phyloP scores from a whole-genome alignment of 2,113 vertebrate species.

The Regulus satrapa region DNA sequence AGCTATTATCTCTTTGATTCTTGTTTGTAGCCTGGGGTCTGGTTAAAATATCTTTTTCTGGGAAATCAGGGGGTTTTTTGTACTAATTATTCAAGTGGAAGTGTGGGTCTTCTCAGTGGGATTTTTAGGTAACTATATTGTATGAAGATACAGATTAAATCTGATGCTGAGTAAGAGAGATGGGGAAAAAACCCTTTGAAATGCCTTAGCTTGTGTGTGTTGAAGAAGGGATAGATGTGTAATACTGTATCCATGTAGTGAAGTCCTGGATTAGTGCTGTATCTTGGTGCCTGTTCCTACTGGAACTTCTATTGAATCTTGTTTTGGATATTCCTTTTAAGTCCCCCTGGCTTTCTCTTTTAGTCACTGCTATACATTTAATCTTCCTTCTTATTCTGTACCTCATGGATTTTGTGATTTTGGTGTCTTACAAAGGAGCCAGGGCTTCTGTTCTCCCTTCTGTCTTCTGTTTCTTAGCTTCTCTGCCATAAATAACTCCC shows the following conservation, averaged over 20 bases:
- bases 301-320: background rate
- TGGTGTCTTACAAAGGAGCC: background rate
- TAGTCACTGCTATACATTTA: background rate
- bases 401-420: background rate
- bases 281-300: background rate
- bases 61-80: fast-evolving
- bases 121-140: background rate
- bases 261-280: background rate
- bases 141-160: background rate
- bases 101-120: background rate
- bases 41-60: background rate
- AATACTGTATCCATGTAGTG: background rate
- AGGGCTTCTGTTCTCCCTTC: background rate
- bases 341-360: background rate
- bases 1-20: background rate
- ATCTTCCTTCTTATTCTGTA: background rate
- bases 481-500: background rate
- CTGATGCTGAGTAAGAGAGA: background rate
- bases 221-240: background rate
- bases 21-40: background rate
- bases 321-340: background rate
- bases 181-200: background rate
- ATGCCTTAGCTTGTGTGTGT: background rate
- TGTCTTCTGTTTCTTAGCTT: background rate
- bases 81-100: background rate